These are phyloP conservation scores for Hippopotamyrus pictus DNA, from an alignment of 2,797 vertebrate species.

Conservation along the genomic window DNA sequence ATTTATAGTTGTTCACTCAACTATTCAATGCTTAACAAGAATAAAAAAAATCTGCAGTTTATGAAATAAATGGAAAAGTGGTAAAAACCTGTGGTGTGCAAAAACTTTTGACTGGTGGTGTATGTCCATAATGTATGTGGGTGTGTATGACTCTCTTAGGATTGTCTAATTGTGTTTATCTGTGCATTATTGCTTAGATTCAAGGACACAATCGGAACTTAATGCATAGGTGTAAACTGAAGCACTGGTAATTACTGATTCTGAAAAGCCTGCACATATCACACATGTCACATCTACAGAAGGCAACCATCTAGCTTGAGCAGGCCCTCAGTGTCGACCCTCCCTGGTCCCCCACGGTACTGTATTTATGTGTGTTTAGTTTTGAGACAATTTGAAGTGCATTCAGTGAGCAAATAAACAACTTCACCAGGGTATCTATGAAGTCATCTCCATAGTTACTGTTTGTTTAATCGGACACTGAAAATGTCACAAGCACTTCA, in stretches of 20 bases:
- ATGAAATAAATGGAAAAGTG: not conserved
- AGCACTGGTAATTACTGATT: conserved; percentile 22
- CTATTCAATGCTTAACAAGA: not conserved
- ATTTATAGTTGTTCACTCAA: no score
- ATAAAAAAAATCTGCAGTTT: not conserved
- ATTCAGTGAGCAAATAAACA: not conserved
- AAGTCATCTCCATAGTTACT: not conserved
- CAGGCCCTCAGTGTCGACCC: not conserved
- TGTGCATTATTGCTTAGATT: conserved; percentile 17
- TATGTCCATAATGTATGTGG: not conserved
- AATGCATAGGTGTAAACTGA: conserved; percentile 21
- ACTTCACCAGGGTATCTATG: not conserved
- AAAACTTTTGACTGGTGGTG: not conserved
- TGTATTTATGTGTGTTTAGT: not conserved
- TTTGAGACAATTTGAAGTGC: not conserved
- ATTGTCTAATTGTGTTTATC: not conserved
- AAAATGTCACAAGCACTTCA: not conserved
- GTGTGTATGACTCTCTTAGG: not conserved
- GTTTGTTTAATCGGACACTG: not conserved
- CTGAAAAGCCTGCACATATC: conserved; percentile 15
- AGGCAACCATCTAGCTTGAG: conserved; percentile 7
- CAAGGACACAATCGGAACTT: conserved; percentile 25
- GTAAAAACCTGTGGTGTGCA: not conserved
- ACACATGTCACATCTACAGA: conserved; percentile 13
- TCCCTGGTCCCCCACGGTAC: not conserved